These are phyloP conservation scores for Rotaria sp. DNA, from an alignment of 2,888 invertebrate species.

Conservation along the genomic window DNA sequence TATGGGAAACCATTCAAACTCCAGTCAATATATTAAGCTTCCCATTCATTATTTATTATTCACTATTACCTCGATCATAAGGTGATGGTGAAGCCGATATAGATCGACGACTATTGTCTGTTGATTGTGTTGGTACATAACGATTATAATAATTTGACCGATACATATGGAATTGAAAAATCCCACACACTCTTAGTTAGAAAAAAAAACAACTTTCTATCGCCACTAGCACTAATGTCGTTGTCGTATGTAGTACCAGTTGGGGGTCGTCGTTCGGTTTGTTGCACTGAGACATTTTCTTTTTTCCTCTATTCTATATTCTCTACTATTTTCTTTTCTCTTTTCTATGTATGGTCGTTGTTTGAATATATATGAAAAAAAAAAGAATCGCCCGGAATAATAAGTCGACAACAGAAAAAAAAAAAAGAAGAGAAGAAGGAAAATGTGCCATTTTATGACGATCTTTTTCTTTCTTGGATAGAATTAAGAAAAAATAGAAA, in stretches of 20 bases:
- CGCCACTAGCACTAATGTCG: not conserved
- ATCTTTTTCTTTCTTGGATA: not conserved
- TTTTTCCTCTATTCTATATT: conserved; percentile 2
- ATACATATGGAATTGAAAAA: not conserved
- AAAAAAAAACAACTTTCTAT: not conserved
- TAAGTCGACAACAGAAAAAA: not conserved
- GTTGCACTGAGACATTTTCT: not conserved
- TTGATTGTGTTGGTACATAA: not conserved
- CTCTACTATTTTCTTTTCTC: not conserved
- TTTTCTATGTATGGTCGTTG: not conserved
- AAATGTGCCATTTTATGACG: not conserved
- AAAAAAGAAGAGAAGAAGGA: not conserved
- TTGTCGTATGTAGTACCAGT: not conserved
- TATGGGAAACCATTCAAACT: not conserved
- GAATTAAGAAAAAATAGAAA: not conserved
- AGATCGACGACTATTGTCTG: not conserved
- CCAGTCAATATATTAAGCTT: not conserved
- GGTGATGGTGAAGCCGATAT: not conserved
- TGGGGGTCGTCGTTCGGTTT: not conserved
- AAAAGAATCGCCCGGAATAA: not conserved
- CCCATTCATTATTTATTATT: not conserved
- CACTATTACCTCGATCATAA: not conserved
- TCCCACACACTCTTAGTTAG: not conserved
- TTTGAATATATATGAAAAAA: not conserved
- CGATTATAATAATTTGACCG: not conserved